A percentile compares a stretch with the other conserved stretches of the same genome.
phyloP scores from a whole-genome alignment of 2,888 invertebrate species.

The Phragmatobia fuliginosa region DNA sequence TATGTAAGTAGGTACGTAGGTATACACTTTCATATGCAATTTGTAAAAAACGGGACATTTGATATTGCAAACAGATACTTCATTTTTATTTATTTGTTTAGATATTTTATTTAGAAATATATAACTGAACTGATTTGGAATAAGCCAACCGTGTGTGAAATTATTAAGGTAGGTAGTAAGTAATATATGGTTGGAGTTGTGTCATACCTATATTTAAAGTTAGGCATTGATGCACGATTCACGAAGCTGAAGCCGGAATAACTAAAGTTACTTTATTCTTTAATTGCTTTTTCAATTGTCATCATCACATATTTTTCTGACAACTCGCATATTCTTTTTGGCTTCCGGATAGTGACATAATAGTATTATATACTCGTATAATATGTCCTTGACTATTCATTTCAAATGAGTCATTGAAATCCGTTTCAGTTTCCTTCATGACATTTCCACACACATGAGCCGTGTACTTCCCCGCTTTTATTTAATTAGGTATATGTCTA shows the following conservation, averaged over 20 bases:
- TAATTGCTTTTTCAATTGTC: neutral
- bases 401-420: neutral
- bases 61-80: too few relatives aligned
- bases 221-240: neutral
- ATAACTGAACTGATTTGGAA: too few relatives aligned
- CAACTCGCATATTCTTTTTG: neutral
- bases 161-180: too few relatives aligned
- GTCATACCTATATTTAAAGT: neutral
- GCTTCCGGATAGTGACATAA: neutral
- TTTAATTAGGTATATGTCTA: neutral
- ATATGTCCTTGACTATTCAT: neutral
- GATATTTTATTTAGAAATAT: too few relatives aligned
- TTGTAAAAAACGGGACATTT: too few relatives aligned
- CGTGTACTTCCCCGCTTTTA: neutral
- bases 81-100: too few relatives aligned
- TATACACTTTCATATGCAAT: too few relatives aligned
- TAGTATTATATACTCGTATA: neutral
- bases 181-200: too few relatives aligned
- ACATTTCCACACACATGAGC: neutral
- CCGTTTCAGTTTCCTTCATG: neutral
- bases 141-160: too few relatives aligned
- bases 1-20: too few relatives aligned
- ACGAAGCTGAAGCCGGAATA: neutral
- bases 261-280: neutral
- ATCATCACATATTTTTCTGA: neutral